Evolutionary conservation across 2,888 invertebrate species (phyloP).

Genomic region (Mimas tiliae): DNA sequence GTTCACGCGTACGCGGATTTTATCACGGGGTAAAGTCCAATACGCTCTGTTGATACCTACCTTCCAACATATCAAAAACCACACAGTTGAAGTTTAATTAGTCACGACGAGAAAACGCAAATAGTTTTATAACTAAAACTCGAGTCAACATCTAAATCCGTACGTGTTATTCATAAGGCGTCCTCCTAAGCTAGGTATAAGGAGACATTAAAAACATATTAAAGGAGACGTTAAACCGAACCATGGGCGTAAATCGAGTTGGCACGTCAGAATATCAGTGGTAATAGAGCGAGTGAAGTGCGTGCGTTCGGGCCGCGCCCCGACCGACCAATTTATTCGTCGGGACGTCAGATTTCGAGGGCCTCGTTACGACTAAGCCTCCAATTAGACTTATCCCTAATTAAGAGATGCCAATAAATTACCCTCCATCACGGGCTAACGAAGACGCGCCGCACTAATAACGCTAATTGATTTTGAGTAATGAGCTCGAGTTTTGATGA

Average conservation of each 20-base stretch:
- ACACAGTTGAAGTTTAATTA: not conserved
- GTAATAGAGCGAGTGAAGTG: slow-evolving; percentile 68
- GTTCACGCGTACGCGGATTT: too few species aligned
- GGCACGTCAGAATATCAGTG: slow-evolving; percentile 74
- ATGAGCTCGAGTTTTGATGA: slow-evolving; percentile 84
- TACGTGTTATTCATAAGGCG: slow-evolving; percentile 44
- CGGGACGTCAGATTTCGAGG: slow-evolving; percentile 84
- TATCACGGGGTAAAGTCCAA: too few species aligned
- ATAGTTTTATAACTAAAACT: slow-evolving; percentile 39
- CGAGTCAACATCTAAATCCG: slow-evolving; percentile 51
- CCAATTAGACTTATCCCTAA: slow-evolving; percentile 86
- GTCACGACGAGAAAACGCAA: slow-evolving; percentile 23
- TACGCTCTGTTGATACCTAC: too few species aligned
- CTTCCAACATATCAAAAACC: not conserved
- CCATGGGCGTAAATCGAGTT: slow-evolving; percentile 58
- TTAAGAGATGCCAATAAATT: slow-evolving; percentile 86
- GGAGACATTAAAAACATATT: slow-evolving; percentile 58
- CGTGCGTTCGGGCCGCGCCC: slow-evolving; percentile 61
- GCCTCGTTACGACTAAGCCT: slow-evolving; percentile 86
- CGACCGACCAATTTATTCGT: slow-evolving; percentile 80
- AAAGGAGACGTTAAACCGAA: slow-evolving; percentile 59
- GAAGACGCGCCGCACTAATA: slow-evolving; percentile 85
- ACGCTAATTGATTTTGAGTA: slow-evolving; percentile 85
- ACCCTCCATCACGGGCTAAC: slow-evolving; percentile 85
- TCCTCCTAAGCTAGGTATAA: slow-evolving; percentile 49